A percentile compares a stretch with the other conserved stretches of the same genome.
These are phyloP conservation scores for Zaprionus ornatus DNA, from an alignment of 1,140 invertebrate species.

Conservation along the genomic window DNA sequence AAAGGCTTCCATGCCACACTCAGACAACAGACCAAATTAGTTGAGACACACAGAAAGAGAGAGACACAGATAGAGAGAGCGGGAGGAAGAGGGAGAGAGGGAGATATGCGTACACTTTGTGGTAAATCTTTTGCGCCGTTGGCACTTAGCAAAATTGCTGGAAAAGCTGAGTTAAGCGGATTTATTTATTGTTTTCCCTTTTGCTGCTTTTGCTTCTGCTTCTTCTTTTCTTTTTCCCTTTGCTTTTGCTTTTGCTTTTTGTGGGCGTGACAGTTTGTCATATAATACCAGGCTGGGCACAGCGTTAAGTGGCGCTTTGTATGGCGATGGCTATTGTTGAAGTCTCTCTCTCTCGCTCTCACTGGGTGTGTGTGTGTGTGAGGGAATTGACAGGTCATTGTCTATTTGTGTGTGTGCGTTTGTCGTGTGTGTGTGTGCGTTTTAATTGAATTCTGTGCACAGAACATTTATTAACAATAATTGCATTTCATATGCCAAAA, in stretches of 20 bases:
- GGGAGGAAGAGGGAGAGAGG: background rate
- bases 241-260: conserved; percentile 25
- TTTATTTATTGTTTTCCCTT: conserved; percentile 65
- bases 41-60: conserved; percentile 24
- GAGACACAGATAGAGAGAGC: background rate
- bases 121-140: conserved; percentile 46
- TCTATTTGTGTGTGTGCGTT: conserved; percentile 16
- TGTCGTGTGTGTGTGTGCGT: conserved; percentile 18
- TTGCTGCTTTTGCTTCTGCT: conserved; percentile 2
- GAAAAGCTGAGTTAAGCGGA: conserved; percentile 78
- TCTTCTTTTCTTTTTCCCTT: conserved; percentile 3
- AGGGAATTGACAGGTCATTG: conserved; percentile 66
- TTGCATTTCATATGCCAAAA: conserved; percentile 68
- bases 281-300: conserved; percentile 55
- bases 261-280: conserved; percentile 74
- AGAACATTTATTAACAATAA: conserved; percentile 78
- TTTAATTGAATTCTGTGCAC: conserved; percentile 76
- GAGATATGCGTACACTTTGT: conserved; percentile 22
- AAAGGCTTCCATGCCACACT: conserved; percentile 34
- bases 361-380: background rate
- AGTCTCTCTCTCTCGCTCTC: background rate
- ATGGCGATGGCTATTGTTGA: background rate
- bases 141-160: conserved; percentile 57
- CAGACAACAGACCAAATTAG: conserved; percentile 60
- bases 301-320: conserved; percentile 48